phyloP scores from a whole-genome alignment of 2,888 invertebrate genomes.

The Callimorpha dominula region DNA sequence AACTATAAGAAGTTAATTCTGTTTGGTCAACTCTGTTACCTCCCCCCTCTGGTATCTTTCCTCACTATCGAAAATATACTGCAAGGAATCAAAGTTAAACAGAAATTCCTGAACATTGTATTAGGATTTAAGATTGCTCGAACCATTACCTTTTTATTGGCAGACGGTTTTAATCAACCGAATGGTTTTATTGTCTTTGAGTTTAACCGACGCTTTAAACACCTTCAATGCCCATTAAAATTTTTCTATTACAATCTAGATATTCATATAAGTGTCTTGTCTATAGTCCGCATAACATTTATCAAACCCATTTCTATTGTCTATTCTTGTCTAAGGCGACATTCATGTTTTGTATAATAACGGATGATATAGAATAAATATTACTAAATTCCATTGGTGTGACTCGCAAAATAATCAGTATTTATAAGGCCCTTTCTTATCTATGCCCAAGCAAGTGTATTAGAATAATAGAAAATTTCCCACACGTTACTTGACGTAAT shows the following conservation, averaged over 20 bases:
- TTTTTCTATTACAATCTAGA: neutral
- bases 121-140: too few species aligned
- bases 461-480: constrained; percentile 43
- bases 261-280: neutral
- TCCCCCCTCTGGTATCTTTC: too few species aligned
- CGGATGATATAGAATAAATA: neutral
- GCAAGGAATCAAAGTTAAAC: too few species aligned
- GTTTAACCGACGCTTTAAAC: neutral
- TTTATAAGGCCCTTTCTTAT: constrained; percentile 37
- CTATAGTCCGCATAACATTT: neutral
- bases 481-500: constrained; percentile 43
- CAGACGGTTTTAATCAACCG: too few species aligned
- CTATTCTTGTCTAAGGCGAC: neutral
- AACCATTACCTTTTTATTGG: too few species aligned
- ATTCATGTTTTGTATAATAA: neutral
- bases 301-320: neutral
- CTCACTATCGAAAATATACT: too few species aligned
- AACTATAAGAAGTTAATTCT: too few species aligned
- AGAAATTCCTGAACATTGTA: too few species aligned
- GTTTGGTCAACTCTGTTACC: too few species aligned
- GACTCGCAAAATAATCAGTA: neutral
- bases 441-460: constrained; percentile 35
- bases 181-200: neutral
- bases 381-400: neutral
- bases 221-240: neutral